Conservation (phyloP, 1,140 invertebrate species). For the Drosophila athabasca region DNA sequence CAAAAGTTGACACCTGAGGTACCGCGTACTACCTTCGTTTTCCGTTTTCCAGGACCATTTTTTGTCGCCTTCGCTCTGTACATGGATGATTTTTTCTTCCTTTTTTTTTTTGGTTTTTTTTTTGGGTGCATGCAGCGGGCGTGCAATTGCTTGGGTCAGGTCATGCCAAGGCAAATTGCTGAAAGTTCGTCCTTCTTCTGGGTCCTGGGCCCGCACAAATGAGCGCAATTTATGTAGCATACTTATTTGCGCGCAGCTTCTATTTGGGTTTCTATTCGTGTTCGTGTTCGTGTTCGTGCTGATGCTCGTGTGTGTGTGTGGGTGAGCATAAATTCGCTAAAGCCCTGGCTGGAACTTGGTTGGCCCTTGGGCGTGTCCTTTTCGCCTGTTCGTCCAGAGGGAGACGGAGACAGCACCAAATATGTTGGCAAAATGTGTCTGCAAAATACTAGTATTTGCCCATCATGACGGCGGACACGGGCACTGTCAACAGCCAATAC, state of each 20-base stretch:
- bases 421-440: not conserved
- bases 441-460: constrained; percentile 2
- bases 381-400: not conserved
- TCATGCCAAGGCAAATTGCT: constrained; percentile 58
- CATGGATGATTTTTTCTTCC: too few relatives aligned
- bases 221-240: constrained; percentile 57
- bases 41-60: not conserved
- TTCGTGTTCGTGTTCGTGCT: constrained; percentile 11
- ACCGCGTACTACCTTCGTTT: not conserved
- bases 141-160: constrained; percentile 53
- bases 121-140: constrained; percentile 19
- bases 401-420: not conserved
- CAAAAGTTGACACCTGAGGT: constrained; percentile 49
- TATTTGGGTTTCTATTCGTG: constrained; percentile 31
- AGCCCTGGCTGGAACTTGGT: not conserved
- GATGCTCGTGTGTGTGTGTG: constrained; percentile 7
- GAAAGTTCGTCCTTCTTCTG: constrained; percentile 44
- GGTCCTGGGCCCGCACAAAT: constrained; percentile 35
- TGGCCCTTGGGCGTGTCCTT: constrained; percentile 4
- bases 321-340: constrained; percentile 46
- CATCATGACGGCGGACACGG: too few relatives aligned
- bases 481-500: too few relatives aligned
- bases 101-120: not conserved
- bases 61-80: not conserved
- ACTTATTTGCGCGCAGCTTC: constrained; percentile 57